phyloP scores from a whole-genome alignment of 1,140 invertebrate species.

The Nilaparvata lugens region DNA sequence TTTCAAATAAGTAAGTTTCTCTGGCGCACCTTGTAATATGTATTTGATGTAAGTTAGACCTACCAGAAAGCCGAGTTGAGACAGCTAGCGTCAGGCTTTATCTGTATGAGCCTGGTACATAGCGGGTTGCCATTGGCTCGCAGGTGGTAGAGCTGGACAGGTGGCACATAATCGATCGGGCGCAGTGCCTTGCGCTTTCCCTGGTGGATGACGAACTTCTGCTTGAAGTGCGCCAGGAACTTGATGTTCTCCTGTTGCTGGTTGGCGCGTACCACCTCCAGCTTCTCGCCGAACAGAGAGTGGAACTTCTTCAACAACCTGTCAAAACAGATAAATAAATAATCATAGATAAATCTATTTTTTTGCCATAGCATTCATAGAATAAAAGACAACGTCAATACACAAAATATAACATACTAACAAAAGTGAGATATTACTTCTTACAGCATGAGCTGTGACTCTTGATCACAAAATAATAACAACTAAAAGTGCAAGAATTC shows the following conservation, averaged over 20 bases:
- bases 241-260: constrained; percentile 99
- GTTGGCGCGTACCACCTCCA: constrained; percentile 95
- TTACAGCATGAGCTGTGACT: too few species aligned
- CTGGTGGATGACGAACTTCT: constrained; percentile 87
- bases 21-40: too few species aligned
- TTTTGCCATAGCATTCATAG: too few species aligned
- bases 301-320: constrained; percentile 97
- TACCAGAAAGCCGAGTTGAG: constrained; percentile 82
- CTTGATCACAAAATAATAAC: too few species aligned
- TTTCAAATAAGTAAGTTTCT: too few species aligned
- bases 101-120: constrained; percentile 89
- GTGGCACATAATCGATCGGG: constrained; percentile 40
- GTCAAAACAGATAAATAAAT: constrained; percentile 23
- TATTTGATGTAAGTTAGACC: constrained; percentile 25
- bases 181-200: constrained; percentile 68
- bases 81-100: constrained; percentile 63
- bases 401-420: too few species aligned
- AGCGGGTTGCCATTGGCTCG: constrained; percentile 91
- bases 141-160: constrained; percentile 89
- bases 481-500: too few species aligned
- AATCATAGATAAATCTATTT: too few species aligned
- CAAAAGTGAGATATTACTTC: too few species aligned
- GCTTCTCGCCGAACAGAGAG: constrained; percentile 83
- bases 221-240: constrained; percentile 96
- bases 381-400: too few species aligned